Evolutionary conservation across 1,140 invertebrate species (phyloP), one percentile per base, ranked within the genome.

Genomic region (Steinernema khuongi): DNA sequence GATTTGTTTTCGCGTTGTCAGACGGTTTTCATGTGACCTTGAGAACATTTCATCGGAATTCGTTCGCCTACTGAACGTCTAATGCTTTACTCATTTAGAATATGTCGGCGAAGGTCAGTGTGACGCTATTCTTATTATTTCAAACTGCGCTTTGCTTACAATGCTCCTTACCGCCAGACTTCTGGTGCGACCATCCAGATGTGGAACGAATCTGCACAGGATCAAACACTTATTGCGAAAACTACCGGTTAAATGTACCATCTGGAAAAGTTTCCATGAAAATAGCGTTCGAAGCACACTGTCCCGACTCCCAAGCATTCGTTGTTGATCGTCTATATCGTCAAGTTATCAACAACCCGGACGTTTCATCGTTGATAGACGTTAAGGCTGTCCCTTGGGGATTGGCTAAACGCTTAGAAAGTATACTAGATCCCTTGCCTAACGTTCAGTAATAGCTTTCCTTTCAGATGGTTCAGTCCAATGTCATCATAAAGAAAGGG

Each of bases 111-210:
- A n/a, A n/a, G n/a, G n/a, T n/a, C n/a, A n/a, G n/a, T n/a, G n/a
- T n/a, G n/a, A n/a, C n/a, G n/a, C n/a, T n/a, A n/a, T n/a, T n/a
- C n/a, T n/a, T n/a, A n/a, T n/a, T n/a, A n/a, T n/a, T n/a, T n/a
- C n/a, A n/a, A n/a, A n/a, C n/a, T n/a, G n/a, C n/a, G n/a, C n/a
- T 41, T n/a, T 60, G 50, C 50, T 26, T 60, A 4, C 50, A 60
- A 60, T 60, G 50, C 50, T n/a, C 50, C 14, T 22, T 60, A 4
- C 50, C 50, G 50, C 2, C 50, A 4, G 50, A 60, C 26, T 60
- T 60, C 50, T 60, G 50, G 50, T 60, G 50, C 22, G 50, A 60
- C 26, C 50, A 60, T 60, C 50, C 50, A 7, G 50, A 60, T 4
- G 50, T 60, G 7, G 50, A 60, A 22, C 50, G 22, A 11, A 14